Base-by-base conservation (phyloP, 2,888 invertebrate genomes). In the Drosophila rellima region DNA sequence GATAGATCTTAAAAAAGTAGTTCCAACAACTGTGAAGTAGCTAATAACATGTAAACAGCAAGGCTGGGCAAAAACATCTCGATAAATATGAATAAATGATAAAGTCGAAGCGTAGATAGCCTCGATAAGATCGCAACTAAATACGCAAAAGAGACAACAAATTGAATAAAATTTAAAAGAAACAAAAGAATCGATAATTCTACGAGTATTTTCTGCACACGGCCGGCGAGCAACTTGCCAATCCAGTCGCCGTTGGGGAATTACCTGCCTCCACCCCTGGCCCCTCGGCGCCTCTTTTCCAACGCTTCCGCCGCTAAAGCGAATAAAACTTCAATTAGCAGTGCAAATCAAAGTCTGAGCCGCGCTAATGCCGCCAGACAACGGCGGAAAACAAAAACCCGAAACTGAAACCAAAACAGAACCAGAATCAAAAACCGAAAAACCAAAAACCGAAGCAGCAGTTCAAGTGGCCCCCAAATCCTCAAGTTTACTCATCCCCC, bases 281-380 rank as follows among this genome's bases (percentile, higher is more conserved):
- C 5, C 26, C 17, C 15, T 7, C 35, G 7, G 1, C 3, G 10
- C 3, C 13, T n/a, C 44, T 11, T 40, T 5, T 0, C 37, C 33
- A 1, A 10, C 7, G 29, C 35, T 48, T 26, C 29, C 54, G n/a
- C 35, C 44, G 29, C 68, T 35, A 10, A 23, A 51, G 65, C 68
- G 70, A 78, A 81, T 83, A 64, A 71, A 82, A 73, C 76, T 80
- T 73, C 83, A 85, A 82, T 82, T 82, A 82, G 83, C 76, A 78
- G 74, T 64, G 65, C 78, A 82, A 85, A 80, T 85, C 83, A 85
- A 69, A 80, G 81, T 70, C 63, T 78, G 66, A 74, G 74, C 78
- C 70, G 31, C 37, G 47, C 39, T 76, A 69, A 73, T 70, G 62
- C 73, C 45, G 57, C 47, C 78, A 70, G 70, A 76, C 75, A 80